Percentiles rank a stretch among this genome's conserved stretches.
phyloP scores from a whole-genome alignment of 2,797 vertebrate species.

The Eulemur rubriventer region DNA sequence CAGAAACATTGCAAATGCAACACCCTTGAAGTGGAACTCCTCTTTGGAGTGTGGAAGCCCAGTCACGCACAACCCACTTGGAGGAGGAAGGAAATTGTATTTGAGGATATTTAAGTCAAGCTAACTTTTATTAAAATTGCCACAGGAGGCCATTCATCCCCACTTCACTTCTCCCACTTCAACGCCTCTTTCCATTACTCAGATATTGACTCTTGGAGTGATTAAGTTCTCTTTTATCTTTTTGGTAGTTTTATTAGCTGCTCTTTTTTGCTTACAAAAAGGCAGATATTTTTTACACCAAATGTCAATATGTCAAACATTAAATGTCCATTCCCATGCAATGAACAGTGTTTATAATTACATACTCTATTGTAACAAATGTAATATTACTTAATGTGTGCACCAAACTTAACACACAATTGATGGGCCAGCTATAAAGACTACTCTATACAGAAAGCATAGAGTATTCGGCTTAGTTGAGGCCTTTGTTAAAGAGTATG shows the following conservation, averaged over 20 bases:
- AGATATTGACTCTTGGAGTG: not conserved
- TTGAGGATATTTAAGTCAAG: conserved; percentile 18
- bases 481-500: not conserved
- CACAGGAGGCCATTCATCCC: not conserved
- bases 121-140: not conserved
- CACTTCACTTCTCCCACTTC: conserved; percentile 1
- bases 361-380: not conserved
- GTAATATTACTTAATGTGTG: conserved; percentile 25
- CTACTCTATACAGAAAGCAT: not conserved
- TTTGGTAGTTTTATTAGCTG: not conserved
- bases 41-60: not conserved
- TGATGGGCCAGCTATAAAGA: not conserved
- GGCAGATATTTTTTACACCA: not conserved
- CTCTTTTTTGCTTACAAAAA: conserved; percentile 37
- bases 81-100: conserved; percentile 5
- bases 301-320: conserved; percentile 22
- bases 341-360: not conserved
- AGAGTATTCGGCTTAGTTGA: not conserved
- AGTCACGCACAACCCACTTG: not conserved
- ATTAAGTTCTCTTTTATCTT: conserved; percentile 25
- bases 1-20: not conserved
- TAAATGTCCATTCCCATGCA: conserved; percentile 18
- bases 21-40: not conserved
- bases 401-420: not conserved
- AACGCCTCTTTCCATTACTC: not conserved